A percentile compares a stretch with the other conserved stretches of the same genome.
These are phyloP conservation scores for Neodiprion lecontei DNA, from an alignment of 1,140 invertebrate species.

Conservation along the genomic window DNA sequence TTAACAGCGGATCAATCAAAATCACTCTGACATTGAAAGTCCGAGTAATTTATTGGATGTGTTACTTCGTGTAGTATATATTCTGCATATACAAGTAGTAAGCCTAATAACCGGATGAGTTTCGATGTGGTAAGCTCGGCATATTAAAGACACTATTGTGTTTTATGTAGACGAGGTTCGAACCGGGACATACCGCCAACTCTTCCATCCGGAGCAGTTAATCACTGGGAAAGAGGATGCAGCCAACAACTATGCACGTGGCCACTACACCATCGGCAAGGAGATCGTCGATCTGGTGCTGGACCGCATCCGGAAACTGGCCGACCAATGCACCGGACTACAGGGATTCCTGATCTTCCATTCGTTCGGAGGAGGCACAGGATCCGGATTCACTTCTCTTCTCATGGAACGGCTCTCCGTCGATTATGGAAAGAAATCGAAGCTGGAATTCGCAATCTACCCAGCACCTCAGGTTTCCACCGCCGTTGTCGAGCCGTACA, in stretches of 20 bases:
- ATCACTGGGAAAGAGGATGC: slow-evolving; percentile 90
- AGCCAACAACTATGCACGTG: slow-evolving; percentile 88
- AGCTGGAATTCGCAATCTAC: slow-evolving; percentile 89
- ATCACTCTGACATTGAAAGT: too few relatives aligned
- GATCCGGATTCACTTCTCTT: slow-evolving; percentile 86
- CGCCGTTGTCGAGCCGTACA: slow-evolving; percentile 91
- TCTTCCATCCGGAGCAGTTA: slow-evolving; percentile 87
- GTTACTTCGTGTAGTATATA: too few relatives aligned
- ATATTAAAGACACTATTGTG: not conserved
- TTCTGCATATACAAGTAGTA: too few relatives aligned
- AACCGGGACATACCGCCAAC: slow-evolving; percentile 81
- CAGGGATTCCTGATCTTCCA: slow-evolving; percentile 92
- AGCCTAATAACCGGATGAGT: too few relatives aligned
- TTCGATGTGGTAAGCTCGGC: too few relatives aligned
- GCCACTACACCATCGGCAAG: slow-evolving; percentile 92
- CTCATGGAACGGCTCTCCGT: slow-evolving; percentile 89
- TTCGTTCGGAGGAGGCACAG: slow-evolving; percentile 88
- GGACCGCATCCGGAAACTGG: slow-evolving; percentile 79
- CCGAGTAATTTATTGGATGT: too few relatives aligned
- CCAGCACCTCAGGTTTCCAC: slow-evolving; percentile 90
- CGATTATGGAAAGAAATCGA: slow-evolving; percentile 90
- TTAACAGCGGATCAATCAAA: too few relatives aligned
- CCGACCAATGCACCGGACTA: slow-evolving; percentile 85
- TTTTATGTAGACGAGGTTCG: slow-evolving; percentile 73
- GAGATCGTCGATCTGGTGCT: slow-evolving; percentile 84